Evolutionary conservation across 2,113 vertebrate genomes (phyloP), one percentile per base, ranked within the genome.

Genomic region (Neogale vison): DNA sequence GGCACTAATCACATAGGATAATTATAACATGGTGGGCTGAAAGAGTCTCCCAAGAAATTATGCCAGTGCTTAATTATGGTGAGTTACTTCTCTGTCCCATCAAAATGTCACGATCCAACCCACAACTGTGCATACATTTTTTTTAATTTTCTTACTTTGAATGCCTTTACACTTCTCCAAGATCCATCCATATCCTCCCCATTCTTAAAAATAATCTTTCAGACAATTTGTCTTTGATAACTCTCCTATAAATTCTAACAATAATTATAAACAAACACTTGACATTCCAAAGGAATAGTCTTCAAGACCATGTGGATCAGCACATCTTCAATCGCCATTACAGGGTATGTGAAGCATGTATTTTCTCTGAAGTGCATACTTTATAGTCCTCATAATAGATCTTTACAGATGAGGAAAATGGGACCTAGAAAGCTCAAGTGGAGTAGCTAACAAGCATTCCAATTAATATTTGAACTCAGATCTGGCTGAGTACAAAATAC

Each of bases 261-360:
- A 42, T 24, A 42, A 13, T 67, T 89, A 45, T 36, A 69, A 10
- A 90, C 20, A 95, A 23, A 59, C 55, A 86, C 8, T 87, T 84
- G 8, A 31, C 29, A 84, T 92, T 90, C 87, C 36, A 47, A 23
- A 86, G 80, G 17, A 83, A 63, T 80, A 77, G 52, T 87, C 42
- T 94, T 90, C 23, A 94, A 94, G 42, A 90, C 34, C 29, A 55
- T 90, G 17, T 76, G 18, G 8, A 50, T 85, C 45, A 79, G 55
- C 47, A 90, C 2, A 86, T 92, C 95, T 94, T 90, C 84, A 84
- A 90, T 85, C 95, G 36, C 12, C 34, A n/a, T 92, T 91, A 65
- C 12, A 39, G 23, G 91, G 2, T 65, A 42, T 77, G 4, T 65
- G 42, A 96, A 72, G 7, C 39, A 45, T n/a, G 10, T 57, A 20